A percentile compares a stretch with the other conserved stretches of the same genome.
These are phyloP conservation scores for Colostygia pectinataria DNA, from an alignment of 2,888 invertebrate genomes.

Conservation along the genomic window DNA sequence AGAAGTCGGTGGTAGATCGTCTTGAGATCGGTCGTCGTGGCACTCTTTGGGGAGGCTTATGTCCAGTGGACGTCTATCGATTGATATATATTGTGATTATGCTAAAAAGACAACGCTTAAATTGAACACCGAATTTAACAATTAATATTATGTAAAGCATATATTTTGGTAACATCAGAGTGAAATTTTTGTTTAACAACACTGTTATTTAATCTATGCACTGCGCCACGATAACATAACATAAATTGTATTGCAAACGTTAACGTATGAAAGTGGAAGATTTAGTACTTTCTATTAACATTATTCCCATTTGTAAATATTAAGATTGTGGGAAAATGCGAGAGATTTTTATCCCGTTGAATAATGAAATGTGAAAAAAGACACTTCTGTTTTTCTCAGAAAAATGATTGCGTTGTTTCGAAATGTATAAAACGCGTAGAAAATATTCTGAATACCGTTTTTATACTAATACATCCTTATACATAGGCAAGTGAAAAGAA, in stretches of 20 bases:
- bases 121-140: too few species aligned
- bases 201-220: not conserved
- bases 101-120: too few species aligned
- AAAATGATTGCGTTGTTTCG: constrained; percentile 4
- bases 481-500: too few species aligned
- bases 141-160: too few species aligned
- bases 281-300: constrained; percentile 29
- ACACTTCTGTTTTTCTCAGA: constrained; percentile 5
- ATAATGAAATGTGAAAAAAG: constrained; percentile 19
- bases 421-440: not conserved
- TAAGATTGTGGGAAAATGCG: constrained; percentile 22
- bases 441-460: not conserved
- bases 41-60: too few species aligned
- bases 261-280: constrained; percentile 33
- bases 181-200: not conserved
- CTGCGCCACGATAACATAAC: constrained; percentile 29
- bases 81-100: too few species aligned
- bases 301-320: constrained; percentile 28
- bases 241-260: constrained; percentile 31
- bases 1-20: too few species aligned
- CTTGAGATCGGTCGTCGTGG: too few species aligned
- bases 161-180: not conserved
- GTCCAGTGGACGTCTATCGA: too few species aligned
- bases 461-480: too few species aligned
- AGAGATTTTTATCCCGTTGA: constrained; percentile 19